Base-by-base conservation (phyloP, 2,888 invertebrate genomes). In the Raillietiella orientalis region DNA sequence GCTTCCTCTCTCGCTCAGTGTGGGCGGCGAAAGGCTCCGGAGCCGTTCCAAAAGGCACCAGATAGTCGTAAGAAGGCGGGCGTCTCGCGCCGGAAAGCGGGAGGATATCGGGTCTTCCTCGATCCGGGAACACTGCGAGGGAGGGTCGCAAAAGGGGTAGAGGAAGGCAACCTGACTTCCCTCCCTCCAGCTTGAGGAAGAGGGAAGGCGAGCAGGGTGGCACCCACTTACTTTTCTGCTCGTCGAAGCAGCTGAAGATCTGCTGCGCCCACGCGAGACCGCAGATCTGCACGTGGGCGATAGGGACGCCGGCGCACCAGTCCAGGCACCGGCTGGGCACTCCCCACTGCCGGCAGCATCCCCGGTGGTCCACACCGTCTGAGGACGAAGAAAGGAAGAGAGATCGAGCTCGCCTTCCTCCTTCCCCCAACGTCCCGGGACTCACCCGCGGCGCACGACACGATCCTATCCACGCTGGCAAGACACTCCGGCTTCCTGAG, bases 281-380 rank as follows among this genome's bases (percentile, higher is more conserved):
- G 38, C 74, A 75, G 9, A 57, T 43, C 34, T 55, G 54, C 27
- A 61, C 54, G 34, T 53, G 44, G 3, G 57, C 49, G 16, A 69
- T 58, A 0, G 64, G 51, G 29, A 69, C 67, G 0, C 74, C 74
- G 17, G 71, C 58, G 41, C 77, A 77, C 57, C 74, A 66, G 40
- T 72, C 70, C 33, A 75, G 48, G 42, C 75, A 77, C 35, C 62
- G 58, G 17, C 69, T 55, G 1, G 74, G 71, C 2, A 77, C 72
- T 23, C 66, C 64, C 48, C 60, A 60, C 12, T 64, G 62, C 1
- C 66, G 63, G 43, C 77, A 77, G 41, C 77, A 77, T 32, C 62
- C 61, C 22, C 74, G 56, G 45, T 77, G 77, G 43, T 77, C 75
- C 35, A 58, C 46, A n/a, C 50, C 52, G 37, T 55, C 55, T 45